Percentiles rank a stretch among this genome's conserved stretches.
Evolutionary conservation across 2,797 vertebrate genomes (phyloP).

Genomic region (Acipenser transmontanus): DNA sequence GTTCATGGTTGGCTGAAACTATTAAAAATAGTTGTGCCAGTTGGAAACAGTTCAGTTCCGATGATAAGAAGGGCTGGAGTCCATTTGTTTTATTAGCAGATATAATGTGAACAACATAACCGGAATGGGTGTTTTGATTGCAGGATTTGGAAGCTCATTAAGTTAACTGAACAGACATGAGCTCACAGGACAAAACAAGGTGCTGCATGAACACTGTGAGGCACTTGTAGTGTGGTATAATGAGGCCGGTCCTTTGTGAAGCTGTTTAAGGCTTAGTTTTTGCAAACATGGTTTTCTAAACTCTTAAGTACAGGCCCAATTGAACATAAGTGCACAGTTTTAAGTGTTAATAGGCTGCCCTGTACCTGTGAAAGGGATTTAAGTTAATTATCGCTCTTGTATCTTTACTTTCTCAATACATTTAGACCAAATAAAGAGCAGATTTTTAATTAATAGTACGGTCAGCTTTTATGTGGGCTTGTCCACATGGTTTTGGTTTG

Average conservation of each 20-base stretch:
- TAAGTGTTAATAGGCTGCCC: no score
- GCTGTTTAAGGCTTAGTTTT: background rate
- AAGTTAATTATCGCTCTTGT: no score
- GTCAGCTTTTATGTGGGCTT: no score
- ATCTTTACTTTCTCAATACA: no score
- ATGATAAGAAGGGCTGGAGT: conserved; percentile 34
- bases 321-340: no score
- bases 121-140: conserved; percentile 66
- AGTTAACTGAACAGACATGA: background rate
- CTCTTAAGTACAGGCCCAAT: background rate
- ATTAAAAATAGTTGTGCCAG: conserved; percentile 89
- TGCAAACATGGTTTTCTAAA: background rate
- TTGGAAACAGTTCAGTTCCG: conserved; percentile 43
- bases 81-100: conserved; percentile 64
- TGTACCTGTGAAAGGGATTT: no score
- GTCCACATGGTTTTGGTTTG: no score
- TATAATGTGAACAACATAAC: conserved; percentile 50
- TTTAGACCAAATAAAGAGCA: no score
- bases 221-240: background rate
- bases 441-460: no score
- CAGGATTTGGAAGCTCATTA: conserved; percentile 50
- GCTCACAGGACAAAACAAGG: background rate
- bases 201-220: background rate
- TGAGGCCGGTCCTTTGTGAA: background rate
- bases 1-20: conserved; percentile 70